Conservation (phyloP, 2,113 vertebrate species). For the Syrrhaptes paradoxus region DNA sequence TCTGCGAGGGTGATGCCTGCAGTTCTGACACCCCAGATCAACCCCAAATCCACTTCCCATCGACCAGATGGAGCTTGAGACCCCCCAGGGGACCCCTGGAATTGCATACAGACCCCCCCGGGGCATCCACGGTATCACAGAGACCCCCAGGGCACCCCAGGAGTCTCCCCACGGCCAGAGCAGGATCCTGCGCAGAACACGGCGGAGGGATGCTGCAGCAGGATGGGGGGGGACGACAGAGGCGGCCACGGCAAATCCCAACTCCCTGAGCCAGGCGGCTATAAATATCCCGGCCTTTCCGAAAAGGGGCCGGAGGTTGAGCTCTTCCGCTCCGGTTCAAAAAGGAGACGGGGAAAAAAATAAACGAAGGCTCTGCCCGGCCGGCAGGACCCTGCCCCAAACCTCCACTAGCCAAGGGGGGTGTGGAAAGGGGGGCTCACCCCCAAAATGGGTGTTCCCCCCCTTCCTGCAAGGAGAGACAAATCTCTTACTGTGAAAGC, state of each 20-base stretch:
- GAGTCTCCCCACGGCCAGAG: not conserved
- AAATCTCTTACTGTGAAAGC: rapidly evolving
- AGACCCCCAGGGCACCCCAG: not conserved
- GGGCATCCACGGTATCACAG: too few species aligned
- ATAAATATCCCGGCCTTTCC: constrained; percentile 30
- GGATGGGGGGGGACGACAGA: not conserved
- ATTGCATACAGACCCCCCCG: not conserved
- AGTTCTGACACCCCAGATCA: rapidly evolving
- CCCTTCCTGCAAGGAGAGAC: not conserved
- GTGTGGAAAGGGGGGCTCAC: not conserved
- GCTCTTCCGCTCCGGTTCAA: not conserved
- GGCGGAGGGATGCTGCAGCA: not conserved
- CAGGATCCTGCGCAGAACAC: not conserved
- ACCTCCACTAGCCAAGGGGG: not conserved
- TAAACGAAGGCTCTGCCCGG: not conserved
- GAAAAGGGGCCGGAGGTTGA: constrained; percentile 29
- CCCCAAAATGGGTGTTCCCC: not conserved
- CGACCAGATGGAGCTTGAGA: rapidly evolving
- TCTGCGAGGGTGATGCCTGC: not conserved
- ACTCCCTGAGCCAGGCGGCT: not conserved
- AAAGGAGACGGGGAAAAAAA: not conserved
- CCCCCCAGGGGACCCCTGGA: rapidly evolving
- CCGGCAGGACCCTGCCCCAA: not conserved
- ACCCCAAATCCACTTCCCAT: rapidly evolving
- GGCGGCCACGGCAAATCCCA: not conserved